Base-by-base conservation (phyloP, 2,888 invertebrate genomes). In the Drosophila trichaetosa region DNA sequence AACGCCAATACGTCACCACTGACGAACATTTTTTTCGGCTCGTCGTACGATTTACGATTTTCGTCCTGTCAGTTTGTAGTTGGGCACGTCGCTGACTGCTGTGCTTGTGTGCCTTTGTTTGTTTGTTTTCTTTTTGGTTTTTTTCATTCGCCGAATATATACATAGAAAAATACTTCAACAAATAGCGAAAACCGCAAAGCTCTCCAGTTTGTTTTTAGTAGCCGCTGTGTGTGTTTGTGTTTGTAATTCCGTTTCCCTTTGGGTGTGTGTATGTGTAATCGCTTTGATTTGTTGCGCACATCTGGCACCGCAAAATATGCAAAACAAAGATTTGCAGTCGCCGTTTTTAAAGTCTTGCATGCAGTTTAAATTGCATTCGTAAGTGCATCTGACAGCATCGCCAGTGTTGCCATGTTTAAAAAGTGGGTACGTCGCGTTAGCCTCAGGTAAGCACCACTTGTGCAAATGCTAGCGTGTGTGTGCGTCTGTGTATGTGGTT, bases 401-500 rank as follows among this genome's bases (percentile, higher is more conserved):
- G 38, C 64, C 80, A 76, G 80, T 49, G 73, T 77, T 79, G 73
- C 79, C 80, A 92, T 92, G 92, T 89, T 93, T 65, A 92, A 90
- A 82, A 93, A 92, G 89, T 92, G 92, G 92, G 92, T 92, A 80
- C 93, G 93, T 71, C 93, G 93, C 67, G 92, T 92, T 52, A 92
- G 92, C 79, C 87, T 92, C 76, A 92, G 93, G 92, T 92, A 90
- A 92, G 91, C 78, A 65, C 31, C 54, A 65, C 53, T 58, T 79
- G 58, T 79, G 61, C 49, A 46, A 42, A 63, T 76, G 34, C 57
- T 40, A 53, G 42, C 48, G 59, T 52, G 33, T 40, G 33, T 61
- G 53, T 61, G 40, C 42, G 62, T 52, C 34, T 38, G 42, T 49
- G 18, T 38, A 0, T 31, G 34, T 46, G 51, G 29, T 65, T 46